Conservation (phyloP, 2,113 vertebrate genomes). For the Spea bombifrons region DNA sequence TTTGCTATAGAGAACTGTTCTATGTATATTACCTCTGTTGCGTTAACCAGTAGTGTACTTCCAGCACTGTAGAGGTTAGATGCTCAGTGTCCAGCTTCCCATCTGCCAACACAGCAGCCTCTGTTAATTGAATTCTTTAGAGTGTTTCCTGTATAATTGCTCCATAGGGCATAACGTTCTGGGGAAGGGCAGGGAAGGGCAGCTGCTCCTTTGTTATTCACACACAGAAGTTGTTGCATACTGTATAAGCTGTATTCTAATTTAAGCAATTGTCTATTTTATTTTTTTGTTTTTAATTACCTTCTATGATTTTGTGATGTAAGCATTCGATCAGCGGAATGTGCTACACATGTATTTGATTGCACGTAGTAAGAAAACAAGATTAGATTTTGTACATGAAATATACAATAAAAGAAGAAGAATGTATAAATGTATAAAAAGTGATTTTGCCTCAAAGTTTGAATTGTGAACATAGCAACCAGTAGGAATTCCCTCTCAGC, state of each 20-base stretch:
- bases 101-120: slow-evolving; percentile 34
- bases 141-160: slow-evolving; percentile 39
- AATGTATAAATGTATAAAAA: no score
- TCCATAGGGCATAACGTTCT: slow-evolving; percentile 45
- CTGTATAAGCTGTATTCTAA: slow-evolving; percentile 10
- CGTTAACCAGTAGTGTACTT: no score
- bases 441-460: no score
- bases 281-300: slow-evolving; percentile 21
- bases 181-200: slow-evolving; percentile 42
- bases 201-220: slow-evolving; percentile 33
- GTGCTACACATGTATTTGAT: neutral
- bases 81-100: slow-evolving; percentile 13
- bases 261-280: slow-evolving; percentile 14
- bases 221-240: slow-evolving; percentile 4
- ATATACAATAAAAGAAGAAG: no score
- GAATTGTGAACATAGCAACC: no score
- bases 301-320: slow-evolving; percentile 10
- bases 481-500: no score
- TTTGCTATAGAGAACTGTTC: no score
- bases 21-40: no score
- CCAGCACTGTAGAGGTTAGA: slow-evolving; percentile 15
- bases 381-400: no score
- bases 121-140: slow-evolving; percentile 39
- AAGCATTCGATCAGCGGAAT: neutral
- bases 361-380: neutral